These are phyloP conservation scores for Pelecanoides urinatrix DNA, from an alignment of 2,113 vertebrate species.

Conservation along the genomic window DNA sequence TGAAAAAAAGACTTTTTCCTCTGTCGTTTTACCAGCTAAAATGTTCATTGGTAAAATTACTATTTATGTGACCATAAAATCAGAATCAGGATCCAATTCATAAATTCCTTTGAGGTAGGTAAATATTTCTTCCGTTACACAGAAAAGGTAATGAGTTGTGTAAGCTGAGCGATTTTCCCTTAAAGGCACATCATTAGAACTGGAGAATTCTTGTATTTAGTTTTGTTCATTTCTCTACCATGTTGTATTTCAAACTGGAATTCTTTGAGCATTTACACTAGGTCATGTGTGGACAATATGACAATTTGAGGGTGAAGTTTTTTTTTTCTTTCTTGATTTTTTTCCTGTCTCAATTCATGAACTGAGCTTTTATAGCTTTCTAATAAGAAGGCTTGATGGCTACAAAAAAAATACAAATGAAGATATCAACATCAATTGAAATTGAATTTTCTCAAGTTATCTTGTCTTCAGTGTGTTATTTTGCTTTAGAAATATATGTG, in stretches of 20 bases:
- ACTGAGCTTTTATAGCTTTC: background rate
- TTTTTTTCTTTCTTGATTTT: background rate
- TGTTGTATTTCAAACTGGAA: background rate
- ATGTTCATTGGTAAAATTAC: background rate
- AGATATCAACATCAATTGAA: background rate
- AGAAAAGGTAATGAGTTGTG: background rate
- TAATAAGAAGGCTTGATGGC: background rate
- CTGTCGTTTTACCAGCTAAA: background rate
- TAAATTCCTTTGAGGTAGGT: constrained; percentile 1
- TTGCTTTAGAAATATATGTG: background rate
- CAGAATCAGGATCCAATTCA: background rate
- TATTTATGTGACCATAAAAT: background rate
- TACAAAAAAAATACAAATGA: background rate
- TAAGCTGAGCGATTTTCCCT: background rate
- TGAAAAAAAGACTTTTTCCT: background rate
- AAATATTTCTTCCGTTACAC: background rate
- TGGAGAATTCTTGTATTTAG: background rate
- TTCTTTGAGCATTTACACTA: background rate
- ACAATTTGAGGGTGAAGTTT: background rate
- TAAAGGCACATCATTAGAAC: background rate
- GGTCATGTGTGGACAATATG: background rate
- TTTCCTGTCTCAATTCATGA: background rate
- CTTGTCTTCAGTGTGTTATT: background rate
- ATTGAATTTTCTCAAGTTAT: background rate
- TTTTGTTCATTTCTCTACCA: background rate